These are phyloP conservation scores for Pseudococcus longispinus DNA, from an alignment of 2,888 invertebrate genomes.

Conservation along the genomic window DNA sequence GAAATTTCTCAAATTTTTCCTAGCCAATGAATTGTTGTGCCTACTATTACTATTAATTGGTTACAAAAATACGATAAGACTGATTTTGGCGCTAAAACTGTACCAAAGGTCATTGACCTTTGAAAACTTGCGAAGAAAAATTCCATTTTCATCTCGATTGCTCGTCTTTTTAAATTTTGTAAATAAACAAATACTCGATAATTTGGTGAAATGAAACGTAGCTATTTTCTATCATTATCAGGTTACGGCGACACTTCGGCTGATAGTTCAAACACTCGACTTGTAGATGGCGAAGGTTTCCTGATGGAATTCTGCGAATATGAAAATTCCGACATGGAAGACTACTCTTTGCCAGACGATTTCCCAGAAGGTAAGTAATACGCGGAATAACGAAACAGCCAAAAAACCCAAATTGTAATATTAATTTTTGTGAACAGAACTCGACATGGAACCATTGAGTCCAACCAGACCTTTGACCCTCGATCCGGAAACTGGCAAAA, in stretches of 20 bases:
- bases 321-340: constrained; percentile 51
- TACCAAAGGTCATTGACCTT: background rate
- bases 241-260: constrained; percentile 8
- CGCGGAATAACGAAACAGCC: background rate
- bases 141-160: background rate
- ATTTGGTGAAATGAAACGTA: background rate
- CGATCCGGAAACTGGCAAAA: constrained; percentile 72
- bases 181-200: background rate
- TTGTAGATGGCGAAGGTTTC: constrained; percentile 37
- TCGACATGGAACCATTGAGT: constrained; percentile 66
- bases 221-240: background rate
- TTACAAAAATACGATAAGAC: background rate
- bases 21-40: background rate
- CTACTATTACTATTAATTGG: background rate
- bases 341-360: constrained; percentile 48
- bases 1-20: background rate
- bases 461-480: constrained; percentile 75
- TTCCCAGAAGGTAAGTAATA: constrained; percentile 45
- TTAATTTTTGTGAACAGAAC: no score
- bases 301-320: constrained; percentile 47
- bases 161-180: background rate
- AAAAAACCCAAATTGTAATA: no score
- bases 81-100: background rate
- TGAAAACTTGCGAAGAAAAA: background rate
- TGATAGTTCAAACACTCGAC: constrained; percentile 28